A percentile compares a stretch with the other conserved stretches of the same genome.
Conservation (phyloP, 2,113 vertebrate genomes). For the Trichechus manatus region DNA sequence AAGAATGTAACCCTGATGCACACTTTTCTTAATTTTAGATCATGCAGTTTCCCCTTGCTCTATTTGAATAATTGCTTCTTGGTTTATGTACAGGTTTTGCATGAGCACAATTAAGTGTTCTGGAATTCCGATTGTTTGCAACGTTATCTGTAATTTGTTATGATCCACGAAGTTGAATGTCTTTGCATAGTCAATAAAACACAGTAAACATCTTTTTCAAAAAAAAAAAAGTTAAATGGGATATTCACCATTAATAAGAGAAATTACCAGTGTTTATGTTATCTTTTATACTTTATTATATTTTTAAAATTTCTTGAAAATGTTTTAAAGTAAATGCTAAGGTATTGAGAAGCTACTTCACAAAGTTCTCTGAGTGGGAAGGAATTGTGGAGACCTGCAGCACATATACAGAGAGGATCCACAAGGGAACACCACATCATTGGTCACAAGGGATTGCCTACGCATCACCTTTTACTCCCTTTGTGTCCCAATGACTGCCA, state of each 20-base stretch:
- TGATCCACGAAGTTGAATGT: no score
- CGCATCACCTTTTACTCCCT: background rate
- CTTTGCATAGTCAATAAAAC: no score
- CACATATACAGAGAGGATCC: background rate
- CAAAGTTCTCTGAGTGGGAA: background rate
- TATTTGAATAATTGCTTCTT: no score
- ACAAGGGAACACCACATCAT: background rate
- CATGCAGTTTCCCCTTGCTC: no score
- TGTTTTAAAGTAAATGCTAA: background rate
- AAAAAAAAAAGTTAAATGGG: background rate
- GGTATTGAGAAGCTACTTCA: background rate
- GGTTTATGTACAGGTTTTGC: no score
- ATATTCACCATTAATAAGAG: background rate
- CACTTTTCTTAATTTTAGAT: no score
- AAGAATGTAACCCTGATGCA: no score
- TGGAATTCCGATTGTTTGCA: no score
- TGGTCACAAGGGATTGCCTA: background rate
- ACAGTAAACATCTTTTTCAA: no score
- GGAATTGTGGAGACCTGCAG: background rate
- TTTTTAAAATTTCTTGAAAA: background rate
- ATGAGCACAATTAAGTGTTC: no score
- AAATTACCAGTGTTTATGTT: background rate
- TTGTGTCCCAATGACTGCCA: background rate
- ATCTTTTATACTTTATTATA: background rate
- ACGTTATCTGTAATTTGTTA: no score